A percentile compares a stretch with the other conserved stretches of the same genome.
Evolutionary conservation across 1,140 invertebrate genomes (phyloP).

Genomic region (Cydia pomonella): DNA sequence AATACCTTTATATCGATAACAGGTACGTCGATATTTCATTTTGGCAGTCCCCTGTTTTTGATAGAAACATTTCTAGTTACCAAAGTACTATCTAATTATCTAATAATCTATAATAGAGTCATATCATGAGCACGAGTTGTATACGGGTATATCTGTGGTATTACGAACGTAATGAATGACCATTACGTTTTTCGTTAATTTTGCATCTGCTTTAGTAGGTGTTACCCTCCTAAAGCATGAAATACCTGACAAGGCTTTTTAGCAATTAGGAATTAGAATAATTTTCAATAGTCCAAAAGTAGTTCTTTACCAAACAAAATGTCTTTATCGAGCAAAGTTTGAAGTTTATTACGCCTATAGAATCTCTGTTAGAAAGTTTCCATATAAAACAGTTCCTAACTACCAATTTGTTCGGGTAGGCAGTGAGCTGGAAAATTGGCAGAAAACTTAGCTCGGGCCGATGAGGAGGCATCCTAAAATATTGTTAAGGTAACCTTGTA

Average conservation of each 20-base stretch:
- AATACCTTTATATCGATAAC: no score
- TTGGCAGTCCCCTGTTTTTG: no score
- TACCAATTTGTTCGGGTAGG: conserved; percentile 45
- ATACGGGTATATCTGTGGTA: no score
- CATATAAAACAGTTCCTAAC: conserved; percentile 50
- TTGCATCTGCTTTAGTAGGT: no score
- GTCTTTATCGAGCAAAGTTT: conserved; percentile 22
- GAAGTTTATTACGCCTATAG: conserved; percentile 24
- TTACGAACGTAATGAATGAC: no score
- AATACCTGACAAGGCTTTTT: neutral
- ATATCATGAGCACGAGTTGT: no score
- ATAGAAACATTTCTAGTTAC: no score
- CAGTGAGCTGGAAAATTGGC: conserved; percentile 51
- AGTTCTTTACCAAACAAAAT: neutral
- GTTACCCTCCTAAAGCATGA: no score
- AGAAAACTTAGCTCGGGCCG: conserved; percentile 31
- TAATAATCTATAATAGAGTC: no score
- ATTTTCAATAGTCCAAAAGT: conserved; percentile 12
- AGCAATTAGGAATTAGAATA: neutral
- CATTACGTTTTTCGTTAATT: no score
- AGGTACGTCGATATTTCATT: no score
- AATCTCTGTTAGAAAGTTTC: conserved; percentile 43
- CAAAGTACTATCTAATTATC: no score
- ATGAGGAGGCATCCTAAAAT: neutral
- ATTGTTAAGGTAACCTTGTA: neutral